Evolutionary conservation across 2,888 invertebrate species (phyloP), one percentile per base, ranked within the genome.

Genomic region (Napeogenes inachia): DNA sequence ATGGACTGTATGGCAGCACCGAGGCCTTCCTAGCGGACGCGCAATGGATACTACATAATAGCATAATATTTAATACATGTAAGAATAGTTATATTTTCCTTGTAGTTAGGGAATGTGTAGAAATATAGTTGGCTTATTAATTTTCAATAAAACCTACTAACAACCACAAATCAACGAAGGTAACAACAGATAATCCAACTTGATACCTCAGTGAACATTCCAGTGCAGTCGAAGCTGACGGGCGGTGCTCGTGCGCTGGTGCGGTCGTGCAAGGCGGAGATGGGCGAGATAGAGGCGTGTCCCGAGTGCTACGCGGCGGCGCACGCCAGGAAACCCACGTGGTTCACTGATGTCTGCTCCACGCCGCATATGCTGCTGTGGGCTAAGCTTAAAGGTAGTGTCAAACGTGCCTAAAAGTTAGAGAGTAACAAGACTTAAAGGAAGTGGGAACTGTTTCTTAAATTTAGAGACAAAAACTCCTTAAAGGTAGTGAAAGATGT

Each of bases 21-120:
- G 97, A 97, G 75, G 96, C 96, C 3, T 98, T 98, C 84, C 90
- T 96, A 61, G 94, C 96, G 1, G 98, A 98, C 82, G 94, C 95
- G 8, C 97, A 97, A 81, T 98, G 98, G 98, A 95, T 99, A 75
- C 91, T 96, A 59, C 98, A 98, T 82, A 98, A 98, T 84, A 96
- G 97, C 76, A 94, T 96, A 64, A 94, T 98, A 67, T 98, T 95
- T 80, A 97, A 97, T 89, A 95, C 96, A 75, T 92, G 97, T 96
- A 92, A 92, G 94, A 91, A 10, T 42, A 10, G 42, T 42, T 42
- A 10, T 42, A 42, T 42, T 42, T 12, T 38, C 38, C 13, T 47
- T 30, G 12, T 12, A 30, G 8, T 4, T 30, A 30, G 30, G 50
- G 30, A 50, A 50, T 50, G 50, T 30, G 21, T 50, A 30, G 30